Percentiles rank a stretch among this genome's conserved stretches.
Conservation (phyloP, 2,113 vertebrate genomes). For the Apteryx owenii region DNA sequence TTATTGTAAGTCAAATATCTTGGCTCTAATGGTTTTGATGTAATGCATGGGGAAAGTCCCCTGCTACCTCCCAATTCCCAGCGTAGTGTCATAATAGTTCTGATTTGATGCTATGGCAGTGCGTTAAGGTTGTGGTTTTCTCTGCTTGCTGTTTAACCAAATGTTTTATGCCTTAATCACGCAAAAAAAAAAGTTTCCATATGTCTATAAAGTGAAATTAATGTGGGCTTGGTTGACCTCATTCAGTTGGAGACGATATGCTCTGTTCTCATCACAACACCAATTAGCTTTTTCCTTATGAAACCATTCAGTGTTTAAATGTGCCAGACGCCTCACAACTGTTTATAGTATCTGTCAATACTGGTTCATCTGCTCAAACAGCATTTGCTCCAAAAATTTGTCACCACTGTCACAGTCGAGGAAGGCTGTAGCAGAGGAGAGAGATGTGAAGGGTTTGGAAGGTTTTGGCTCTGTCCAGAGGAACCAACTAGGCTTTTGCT, state of each 20-base stretch:
- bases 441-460: background rate
- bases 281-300: background rate
- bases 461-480: background rate
- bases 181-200: background rate
- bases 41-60: background rate
- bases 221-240: background rate
- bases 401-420: background rate
- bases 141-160: background rate
- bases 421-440: background rate
- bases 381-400: fast-evolving
- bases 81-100: background rate
- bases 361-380: background rate
- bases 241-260: background rate
- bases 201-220: background rate
- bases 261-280: background rate
- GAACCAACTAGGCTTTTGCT: background rate
- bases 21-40: background rate
- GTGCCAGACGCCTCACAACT: background rate
- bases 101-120: background rate
- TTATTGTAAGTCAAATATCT: background rate
- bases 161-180: background rate
- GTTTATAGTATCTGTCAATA: fast-evolving
- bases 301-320: background rate
- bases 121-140: background rate
- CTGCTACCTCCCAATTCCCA: background rate